A percentile compares a stretch with the other conserved stretches of the same genome.
Evolutionary conservation across 2,797 vertebrate genomes (phyloP).

Genomic region (Siniperca scherzeri): DNA sequence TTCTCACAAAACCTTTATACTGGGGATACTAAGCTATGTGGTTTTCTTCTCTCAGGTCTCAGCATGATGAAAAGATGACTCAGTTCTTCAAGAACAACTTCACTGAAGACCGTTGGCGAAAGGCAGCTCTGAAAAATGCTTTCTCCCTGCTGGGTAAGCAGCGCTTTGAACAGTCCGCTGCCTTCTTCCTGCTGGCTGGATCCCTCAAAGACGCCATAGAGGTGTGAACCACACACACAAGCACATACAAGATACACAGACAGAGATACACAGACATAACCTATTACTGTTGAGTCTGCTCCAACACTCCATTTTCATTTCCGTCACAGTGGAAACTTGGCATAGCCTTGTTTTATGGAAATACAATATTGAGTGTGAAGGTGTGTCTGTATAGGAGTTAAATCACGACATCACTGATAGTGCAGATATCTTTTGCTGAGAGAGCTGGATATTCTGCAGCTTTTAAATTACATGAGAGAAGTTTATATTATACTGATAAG

Average conservation of each 20-base stretch:
- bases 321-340: slow-evolving; percentile 24
- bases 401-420: slow-evolving; percentile 20
- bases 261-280: neutral
- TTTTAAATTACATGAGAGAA: slow-evolving; percentile 49
- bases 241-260: slow-evolving; percentile 21
- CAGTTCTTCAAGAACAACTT: slow-evolving; percentile 99
- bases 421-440: slow-evolving; percentile 38
- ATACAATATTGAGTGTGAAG: slow-evolving; percentile 10
- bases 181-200: slow-evolving; percentile 97
- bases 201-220: slow-evolving; percentile 98
- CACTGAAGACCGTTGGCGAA: slow-evolving; percentile 96
- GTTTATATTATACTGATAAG: slow-evolving; percentile 75
- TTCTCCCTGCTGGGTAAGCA: slow-evolving; percentile 98
- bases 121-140: slow-evolving; percentile 98
- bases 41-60: slow-evolving; percentile 87
- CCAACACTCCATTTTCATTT: slow-evolving; percentile 30
- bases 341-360: slow-evolving; percentile 35
- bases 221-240: slow-evolving; percentile 80
- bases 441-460: slow-evolving; percentile 46
- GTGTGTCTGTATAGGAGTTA: slow-evolving; percentile 11
- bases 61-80: slow-evolving; percentile 98
- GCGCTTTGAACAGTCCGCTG: slow-evolving; percentile 97
- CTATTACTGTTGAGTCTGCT: slow-evolving; percentile 33
- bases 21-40: slow-evolving; percentile 16
- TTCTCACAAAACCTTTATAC: neutral